Base-by-base conservation (phyloP, 2,113 vertebrate genomes). In the Engraulis encrasicolus region DNA sequence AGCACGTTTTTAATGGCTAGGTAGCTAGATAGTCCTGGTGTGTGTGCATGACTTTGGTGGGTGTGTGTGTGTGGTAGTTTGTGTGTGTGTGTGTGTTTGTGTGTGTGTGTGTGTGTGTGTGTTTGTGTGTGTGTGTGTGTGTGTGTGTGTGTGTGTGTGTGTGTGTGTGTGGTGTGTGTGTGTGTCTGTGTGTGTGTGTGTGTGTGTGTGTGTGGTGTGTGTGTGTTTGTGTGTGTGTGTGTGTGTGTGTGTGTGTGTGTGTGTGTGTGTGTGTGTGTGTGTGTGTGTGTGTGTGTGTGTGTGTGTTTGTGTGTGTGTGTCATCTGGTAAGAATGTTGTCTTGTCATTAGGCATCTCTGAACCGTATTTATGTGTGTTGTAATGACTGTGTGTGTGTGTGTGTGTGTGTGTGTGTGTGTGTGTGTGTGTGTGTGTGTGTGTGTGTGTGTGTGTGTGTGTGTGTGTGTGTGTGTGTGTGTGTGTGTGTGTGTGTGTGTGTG, bases 111-210 rank as follows among this genome's bases (percentile, higher is more conserved):
- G 52, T 54, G 52, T 54, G 52, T 54, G 52, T 54, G 52, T 54
- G 52, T 54, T 17, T 54, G 11, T 54, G 40, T 54, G 52, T 54
- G 52, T 54, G 52, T 54, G 52, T 54, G 52, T 54, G 52, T 54
- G 52, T 54, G 52, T 54, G 11, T 54, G 52, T 54, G 52, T 81
- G 20, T 61, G 40, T n/a, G 80, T 54, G 79, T 58, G 54, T n/a
- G 6, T n/a, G n/a, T 18, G n/a, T n/a, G n/a, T n/a, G n/a, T n/a
- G n/a, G n/a, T n/a, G n/a, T n/a, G n/a, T n/a, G n/a, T n/a, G n/a
- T 0, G 50, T 54, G 50, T 54, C n/a, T n/a, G n/a, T 3, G 54
- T 58, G 54, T n/a, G 54, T 58, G 54, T 58, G 54, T 58, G 54
- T 58, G 54, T 58, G 54, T 20, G 54, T n/a, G 54, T n/a, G 6